Conservation (phyloP, 2,113 vertebrate species). For the Thamnophis sirtalis region DNA sequence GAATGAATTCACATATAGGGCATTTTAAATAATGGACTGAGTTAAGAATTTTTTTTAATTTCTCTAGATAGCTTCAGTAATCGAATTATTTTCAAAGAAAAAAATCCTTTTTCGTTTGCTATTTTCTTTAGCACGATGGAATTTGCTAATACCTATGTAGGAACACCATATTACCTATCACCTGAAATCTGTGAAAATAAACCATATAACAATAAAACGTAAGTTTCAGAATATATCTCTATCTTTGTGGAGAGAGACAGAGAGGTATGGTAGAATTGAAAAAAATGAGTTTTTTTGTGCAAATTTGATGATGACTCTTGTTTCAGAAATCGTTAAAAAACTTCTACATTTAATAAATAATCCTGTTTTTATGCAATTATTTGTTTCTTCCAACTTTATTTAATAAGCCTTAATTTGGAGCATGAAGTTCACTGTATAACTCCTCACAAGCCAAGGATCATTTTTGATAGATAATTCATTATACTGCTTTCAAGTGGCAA, state of each 20-base stretch:
- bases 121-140: slow-evolving; percentile 78
- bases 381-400: background rate
- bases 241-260: background rate
- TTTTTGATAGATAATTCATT: background rate
- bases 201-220: slow-evolving; percentile 95
- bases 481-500: background rate
- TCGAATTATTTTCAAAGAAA: background rate
- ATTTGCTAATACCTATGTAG: slow-evolving; percentile 83
- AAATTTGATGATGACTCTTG: background rate
- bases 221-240: slow-evolving; percentile 49
- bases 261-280: background rate
- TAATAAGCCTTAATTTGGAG: background rate
- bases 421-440: background rate
- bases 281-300: background rate
- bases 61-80: rapidly evolving
- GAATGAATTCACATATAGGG: background rate
- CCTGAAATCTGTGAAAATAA: slow-evolving; percentile 92
- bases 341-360: background rate
- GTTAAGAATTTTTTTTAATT: background rate
- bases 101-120: slow-evolving; percentile 25
- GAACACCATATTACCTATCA: slow-evolving; percentile 89
- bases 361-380: background rate
- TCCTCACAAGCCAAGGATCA: background rate
- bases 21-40: background rate
- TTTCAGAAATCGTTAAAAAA: background rate